Evolutionary conservation across 2,888 invertebrate species (phyloP), one percentile per base, ranked within the genome.

Genomic region (Brachypalpus laphriformis): DNA sequence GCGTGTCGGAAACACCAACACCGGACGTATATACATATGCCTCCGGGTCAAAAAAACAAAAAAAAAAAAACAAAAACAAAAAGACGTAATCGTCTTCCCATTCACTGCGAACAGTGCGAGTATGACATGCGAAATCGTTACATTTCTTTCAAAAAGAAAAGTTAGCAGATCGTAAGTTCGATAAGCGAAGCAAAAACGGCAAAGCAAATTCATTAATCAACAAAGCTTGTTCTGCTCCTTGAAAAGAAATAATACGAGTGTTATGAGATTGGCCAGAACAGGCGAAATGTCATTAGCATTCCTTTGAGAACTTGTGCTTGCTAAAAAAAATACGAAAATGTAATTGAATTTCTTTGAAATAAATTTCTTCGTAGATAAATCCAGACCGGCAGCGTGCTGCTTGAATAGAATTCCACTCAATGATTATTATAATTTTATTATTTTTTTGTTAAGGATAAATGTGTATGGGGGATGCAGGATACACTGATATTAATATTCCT

Each of bases 201-300:
- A 9, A 18, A 40, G 18, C 25, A 11, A 68, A 37, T 3, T 25
- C 70, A 70, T 70, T 70, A 56, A 70, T 70, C 56, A 57, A 42
- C n/a, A 20, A 20, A 11, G 31, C n/a, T 18, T 51, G 40, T 42
- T 18, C 57, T 20, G 37, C 5, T 59, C 37, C 37, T 45, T 31
- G 31, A 20, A 11, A 14, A 28, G 14, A 42, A 70, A 45, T 8
- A 16, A 28, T 54, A 45, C n/a, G n/a, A n/a, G n/a, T n/a, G n/a
- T n/a, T n/a, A 20, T 31, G 20, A 56, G 20, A 56, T 14, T 68
- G 40, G 14, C 8, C 22, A 31, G 51, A 68, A 16, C 7, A 8
- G 25, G 22, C 11, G 7, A 34, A 56, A 45, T 45, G 31, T 56
- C 31, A 70, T 57, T 31, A 45, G n/a, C 57, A 34, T 45, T 31